Percentiles rank a stretch among this genome's conserved stretches.
phyloP scores from a whole-genome alignment of 1,140 invertebrate species.

The Pseudomyrmex sp. region DNA sequence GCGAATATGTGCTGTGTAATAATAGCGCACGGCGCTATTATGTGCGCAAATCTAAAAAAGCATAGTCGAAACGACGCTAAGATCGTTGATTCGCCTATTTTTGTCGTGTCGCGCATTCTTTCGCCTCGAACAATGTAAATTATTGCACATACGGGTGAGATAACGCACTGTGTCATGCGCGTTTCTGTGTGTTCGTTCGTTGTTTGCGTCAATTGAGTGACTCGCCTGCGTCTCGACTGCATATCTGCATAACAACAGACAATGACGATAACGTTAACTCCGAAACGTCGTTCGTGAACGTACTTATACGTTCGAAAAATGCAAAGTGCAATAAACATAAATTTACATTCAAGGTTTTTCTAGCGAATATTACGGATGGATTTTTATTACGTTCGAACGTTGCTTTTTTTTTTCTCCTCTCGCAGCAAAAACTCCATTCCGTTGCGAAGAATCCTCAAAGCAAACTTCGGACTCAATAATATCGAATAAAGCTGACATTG shows the following conservation, averaged over 20 bases:
- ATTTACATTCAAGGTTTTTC: slow-evolving; percentile 18
- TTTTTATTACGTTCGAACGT: background rate
- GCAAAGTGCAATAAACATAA: slow-evolving; percentile 17
- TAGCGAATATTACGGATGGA: background rate
- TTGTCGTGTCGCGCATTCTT: background rate
- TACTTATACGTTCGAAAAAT: too few relatives aligned
- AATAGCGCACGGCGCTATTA: too few relatives aligned
- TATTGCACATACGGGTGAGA: background rate
- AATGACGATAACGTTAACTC: slow-evolving; percentile 35
- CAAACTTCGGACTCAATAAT: background rate
- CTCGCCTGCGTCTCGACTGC: slow-evolving; percentile 24
- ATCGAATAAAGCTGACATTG: background rate
- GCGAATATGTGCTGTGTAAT: background rate
- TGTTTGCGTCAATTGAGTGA: slow-evolving; percentile 49
- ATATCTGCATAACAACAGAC: slow-evolving; percentile 43
- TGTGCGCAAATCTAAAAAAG: too few relatives aligned
- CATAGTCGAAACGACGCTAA: background rate
- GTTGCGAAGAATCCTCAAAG: background rate
- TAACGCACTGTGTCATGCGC: background rate
- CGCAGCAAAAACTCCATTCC: background rate
- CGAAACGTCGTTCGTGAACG: background rate
- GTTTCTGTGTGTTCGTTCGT: slow-evolving; percentile 22
- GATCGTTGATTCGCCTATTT: background rate
- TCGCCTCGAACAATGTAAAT: slow-evolving; percentile 9
- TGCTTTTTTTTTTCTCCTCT: too few relatives aligned